Conservation (phyloP, 2,113 vertebrate species). For the Nothoprocta pentlandii region DNA sequence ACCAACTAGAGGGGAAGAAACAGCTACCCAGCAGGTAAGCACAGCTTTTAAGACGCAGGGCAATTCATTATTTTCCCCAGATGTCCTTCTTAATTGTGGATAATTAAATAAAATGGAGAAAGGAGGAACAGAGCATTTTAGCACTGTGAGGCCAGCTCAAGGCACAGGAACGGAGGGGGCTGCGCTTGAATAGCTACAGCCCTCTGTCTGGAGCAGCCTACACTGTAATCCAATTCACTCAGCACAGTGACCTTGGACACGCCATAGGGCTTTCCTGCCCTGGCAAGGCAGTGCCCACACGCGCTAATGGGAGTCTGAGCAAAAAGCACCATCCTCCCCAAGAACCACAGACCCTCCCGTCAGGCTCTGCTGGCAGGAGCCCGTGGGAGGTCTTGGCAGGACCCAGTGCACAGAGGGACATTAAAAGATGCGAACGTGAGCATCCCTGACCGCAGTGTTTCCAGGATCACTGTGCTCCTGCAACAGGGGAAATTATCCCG, state of each 20-base stretch:
- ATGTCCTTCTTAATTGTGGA: constrained; percentile 61
- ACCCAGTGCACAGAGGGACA: not conserved
- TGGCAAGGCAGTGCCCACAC: constrained; percentile 35
- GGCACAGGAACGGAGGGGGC: not conserved
- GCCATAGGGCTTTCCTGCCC: constrained; percentile 27
- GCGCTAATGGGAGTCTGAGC: not conserved
- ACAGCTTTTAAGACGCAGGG: constrained; percentile 42
- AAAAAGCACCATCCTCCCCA: constrained; percentile 13
- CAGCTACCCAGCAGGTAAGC: constrained; percentile 54
- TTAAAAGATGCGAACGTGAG: not conserved
- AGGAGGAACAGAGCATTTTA: constrained; percentile 1
- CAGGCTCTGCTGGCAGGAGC: not conserved
- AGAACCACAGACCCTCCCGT: constrained; percentile 24
- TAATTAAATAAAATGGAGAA: constrained; percentile 68
- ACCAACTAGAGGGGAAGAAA: constrained; percentile 51
- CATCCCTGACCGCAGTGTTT: not conserved
- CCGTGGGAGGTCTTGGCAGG: rapidly evolving
- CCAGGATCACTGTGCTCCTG: not conserved
- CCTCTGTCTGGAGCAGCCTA: constrained; percentile 24
- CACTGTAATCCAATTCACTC: constrained; percentile 40
- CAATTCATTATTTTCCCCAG: constrained; percentile 64
- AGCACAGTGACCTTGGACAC: constrained; percentile 44
- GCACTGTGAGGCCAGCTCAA: not conserved
- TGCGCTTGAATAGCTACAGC: constrained; percentile 15
- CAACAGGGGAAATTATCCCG: not conserved